These are phyloP conservation scores for Malurus leucopterus DNA, from an alignment of 2,797 vertebrate genomes.

Conservation along the genomic window DNA sequence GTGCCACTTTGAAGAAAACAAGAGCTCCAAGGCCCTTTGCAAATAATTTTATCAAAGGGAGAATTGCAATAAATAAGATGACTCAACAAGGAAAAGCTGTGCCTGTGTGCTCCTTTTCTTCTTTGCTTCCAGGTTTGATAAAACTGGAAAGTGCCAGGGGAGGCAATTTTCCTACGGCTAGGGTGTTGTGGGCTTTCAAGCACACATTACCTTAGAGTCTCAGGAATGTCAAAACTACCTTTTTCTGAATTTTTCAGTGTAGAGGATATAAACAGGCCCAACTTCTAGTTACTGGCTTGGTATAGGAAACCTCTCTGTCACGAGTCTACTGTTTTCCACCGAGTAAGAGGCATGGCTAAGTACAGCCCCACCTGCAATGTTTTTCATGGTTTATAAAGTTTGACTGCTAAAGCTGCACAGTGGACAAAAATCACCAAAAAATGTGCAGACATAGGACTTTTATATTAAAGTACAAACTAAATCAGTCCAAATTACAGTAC, in stretches of 20 bases:
- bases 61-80: neutral
- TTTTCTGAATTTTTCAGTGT: neutral
- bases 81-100: neutral
- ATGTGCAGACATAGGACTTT: neutral
- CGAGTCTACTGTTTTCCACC: neutral
- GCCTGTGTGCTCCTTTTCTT: neutral
- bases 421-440: neutral
- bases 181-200: neutral
- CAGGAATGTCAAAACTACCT: neutral
- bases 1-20: neutral
- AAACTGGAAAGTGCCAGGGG: neutral
- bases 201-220: neutral
- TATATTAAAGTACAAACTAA: neutral
- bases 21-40: neutral
- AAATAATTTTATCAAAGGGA: neutral
- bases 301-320: neutral
- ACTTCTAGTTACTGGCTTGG: neutral
- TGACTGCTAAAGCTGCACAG: neutral
- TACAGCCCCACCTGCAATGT: neutral
- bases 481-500: neutral
- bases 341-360: neutral
- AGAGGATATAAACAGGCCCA: neutral
- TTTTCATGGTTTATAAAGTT: neutral
- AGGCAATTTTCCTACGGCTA: neutral
- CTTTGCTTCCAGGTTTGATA: neutral